Evolutionary conservation across 1,140 invertebrate species (phyloP).

Genomic region (Brachionus rubens): DNA sequence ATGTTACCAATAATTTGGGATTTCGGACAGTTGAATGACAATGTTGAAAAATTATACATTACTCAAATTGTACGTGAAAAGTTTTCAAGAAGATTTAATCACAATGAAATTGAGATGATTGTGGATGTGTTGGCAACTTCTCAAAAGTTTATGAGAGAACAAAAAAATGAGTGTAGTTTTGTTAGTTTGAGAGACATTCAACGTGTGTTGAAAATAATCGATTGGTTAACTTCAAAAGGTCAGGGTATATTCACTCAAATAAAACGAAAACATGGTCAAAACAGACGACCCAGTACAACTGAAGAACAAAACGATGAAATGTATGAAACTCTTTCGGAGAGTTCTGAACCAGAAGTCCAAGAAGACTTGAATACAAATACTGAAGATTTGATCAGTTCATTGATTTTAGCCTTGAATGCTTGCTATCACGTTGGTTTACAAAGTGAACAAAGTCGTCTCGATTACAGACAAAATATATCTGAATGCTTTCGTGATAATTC

Average conservation of each 20-base stretch:
- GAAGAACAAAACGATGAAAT: neutral
- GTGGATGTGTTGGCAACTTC: constrained; percentile 51
- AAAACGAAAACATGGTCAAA: neutral
- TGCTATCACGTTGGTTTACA: constrained; percentile 49
- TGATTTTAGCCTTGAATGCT: constrained; percentile 48
- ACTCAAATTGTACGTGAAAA: constrained; percentile 47
- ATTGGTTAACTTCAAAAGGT: constrained; percentile 47
- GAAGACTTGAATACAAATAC: neutral
- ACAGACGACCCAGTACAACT: neutral
- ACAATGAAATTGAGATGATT: constrained; percentile 46
- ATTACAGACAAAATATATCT: constrained; percentile 47
- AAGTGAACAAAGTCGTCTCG: constrained; percentile 12
- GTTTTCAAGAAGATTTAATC: neutral
- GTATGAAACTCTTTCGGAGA: no score
- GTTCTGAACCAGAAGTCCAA: no score
- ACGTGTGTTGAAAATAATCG: constrained; percentile 49
- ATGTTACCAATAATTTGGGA: constrained; percentile 56
- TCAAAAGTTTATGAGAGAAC: constrained; percentile 55
- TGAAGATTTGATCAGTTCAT: constrained; percentile 21
- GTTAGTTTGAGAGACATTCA: constrained; percentile 57
- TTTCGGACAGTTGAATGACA: constrained; percentile 53
- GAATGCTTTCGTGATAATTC: neutral
- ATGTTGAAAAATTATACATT: constrained; percentile 54
- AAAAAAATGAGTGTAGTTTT: constrained; percentile 57
- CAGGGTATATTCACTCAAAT: constrained; percentile 4